These are phyloP conservation scores for Typhlichthys subterraneus DNA, from an alignment of 2,797 vertebrate genomes.

Conservation along the genomic window DNA sequence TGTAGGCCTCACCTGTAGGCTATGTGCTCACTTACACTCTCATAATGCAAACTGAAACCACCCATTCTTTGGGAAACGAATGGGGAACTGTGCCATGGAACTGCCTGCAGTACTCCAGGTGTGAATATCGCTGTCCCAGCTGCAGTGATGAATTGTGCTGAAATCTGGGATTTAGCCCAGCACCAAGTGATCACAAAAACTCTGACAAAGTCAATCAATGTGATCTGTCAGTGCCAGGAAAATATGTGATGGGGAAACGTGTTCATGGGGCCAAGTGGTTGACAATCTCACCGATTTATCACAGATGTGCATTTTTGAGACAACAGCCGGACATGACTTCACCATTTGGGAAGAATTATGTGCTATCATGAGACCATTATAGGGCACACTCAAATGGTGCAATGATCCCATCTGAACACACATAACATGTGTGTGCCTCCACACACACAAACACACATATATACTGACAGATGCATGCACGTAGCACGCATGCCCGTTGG, in stretches of 20 bases:
- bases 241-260: conserved; percentile 43
- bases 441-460: conserved; percentile 23
- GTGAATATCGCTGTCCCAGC: conserved; percentile 70
- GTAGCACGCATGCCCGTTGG: neutral
- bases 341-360: conserved; percentile 72
- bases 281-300: conserved; percentile 60
- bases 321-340: conserved; percentile 42
- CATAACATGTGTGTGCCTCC: conserved; percentile 26
- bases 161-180: conserved; percentile 67
- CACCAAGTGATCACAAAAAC: conserved; percentile 55
- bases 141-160: conserved; percentile 78
- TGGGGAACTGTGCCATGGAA: conserved; percentile 70
- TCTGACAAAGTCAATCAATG: conserved; percentile 68
- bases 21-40: conserved; percentile 58
- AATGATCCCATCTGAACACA: conserved; percentile 33
- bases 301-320: conserved; percentile 68
- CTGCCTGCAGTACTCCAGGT: conserved; percentile 83
- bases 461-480: neutral
- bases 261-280: conserved; percentile 44
- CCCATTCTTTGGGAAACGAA: conserved; percentile 66
- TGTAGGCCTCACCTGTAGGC: conserved; percentile 65
- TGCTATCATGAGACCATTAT: conserved; percentile 61
- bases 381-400: conserved; percentile 38
- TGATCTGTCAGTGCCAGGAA: conserved; percentile 53
- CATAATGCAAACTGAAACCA: conserved; percentile 80